Base-by-base conservation (phyloP, 30 jellyfish, hydroid and myxozoan genomes). In the Nemopilema nomurai region DNA sequence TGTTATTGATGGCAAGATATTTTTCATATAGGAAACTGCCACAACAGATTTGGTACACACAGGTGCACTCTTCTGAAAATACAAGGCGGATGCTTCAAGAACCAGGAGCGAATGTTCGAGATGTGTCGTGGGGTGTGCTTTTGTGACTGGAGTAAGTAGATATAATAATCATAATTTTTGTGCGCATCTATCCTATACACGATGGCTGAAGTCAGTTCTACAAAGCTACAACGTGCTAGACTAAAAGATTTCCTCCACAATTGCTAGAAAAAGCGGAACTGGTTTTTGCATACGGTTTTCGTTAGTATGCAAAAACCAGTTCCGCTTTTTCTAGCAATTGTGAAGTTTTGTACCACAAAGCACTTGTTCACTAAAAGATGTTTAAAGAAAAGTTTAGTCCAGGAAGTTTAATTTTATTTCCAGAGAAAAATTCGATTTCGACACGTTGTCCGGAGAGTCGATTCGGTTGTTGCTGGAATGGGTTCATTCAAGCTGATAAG, bases 381-480 rank as follows among this genome's bases (percentile, higher is more conserved):
- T 3, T 13, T 13, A 41, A 41, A 13, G 13, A 41, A 13, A 41
- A 41, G 6, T 41, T 6, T 41, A 6, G 6, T 41, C 57, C 57
- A 41, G n/a, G n/a, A n/a, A n/a, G n/a, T n/a, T n/a, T n/a, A n/a
- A n/a, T n/a, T n/a, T n/a, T n/a, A n/a, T 41, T 13, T 3, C 57
- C 57, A 41, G 57, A 3, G 13, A 13, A 41, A 41, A 41, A 41
- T 13, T 3, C 57, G 57, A 3, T 41, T 13, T 3, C 57, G 23
- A 20, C 85, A 16, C 18, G 8, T 18, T 83, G 91, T 21, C 63
- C 91, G 4, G 21, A 28, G 31, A 50, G 83, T 18, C 49, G 30
- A 31, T 73, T 50, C 71, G 91, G 91, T 4, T 83, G 91, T 31
- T 83, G 91, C 71, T 72, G 85, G 91, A 80, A 83, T 71, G 91